A percentile compares a stretch with the other conserved stretches of the same genome.
These are phyloP conservation scores for Zaprionus taronus DNA, from an alignment of 1,140 invertebrate species.

Conservation along the genomic window DNA sequence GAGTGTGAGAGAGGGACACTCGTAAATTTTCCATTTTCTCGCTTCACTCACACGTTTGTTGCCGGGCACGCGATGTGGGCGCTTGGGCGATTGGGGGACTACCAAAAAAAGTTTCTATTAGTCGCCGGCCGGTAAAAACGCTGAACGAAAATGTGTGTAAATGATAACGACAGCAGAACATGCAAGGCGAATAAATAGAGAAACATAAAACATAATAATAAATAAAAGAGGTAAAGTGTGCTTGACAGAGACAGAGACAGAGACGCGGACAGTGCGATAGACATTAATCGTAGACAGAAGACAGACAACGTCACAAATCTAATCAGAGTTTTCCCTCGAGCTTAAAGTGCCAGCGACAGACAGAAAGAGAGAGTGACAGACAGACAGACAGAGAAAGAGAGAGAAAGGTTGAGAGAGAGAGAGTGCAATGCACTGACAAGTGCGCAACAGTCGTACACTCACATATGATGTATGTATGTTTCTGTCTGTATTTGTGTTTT, in stretches of 20 bases:
- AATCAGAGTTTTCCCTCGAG: slow-evolving; percentile 6
- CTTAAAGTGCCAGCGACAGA: not conserved
- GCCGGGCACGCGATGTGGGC: slow-evolving; percentile 17
- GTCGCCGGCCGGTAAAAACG: slow-evolving; percentile 64
- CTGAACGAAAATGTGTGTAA: slow-evolving; percentile 24
- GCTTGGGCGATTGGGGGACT: not conserved
- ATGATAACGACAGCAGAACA: slow-evolving; percentile 71
- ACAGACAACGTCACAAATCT: slow-evolving; percentile 7
- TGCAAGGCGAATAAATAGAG: slow-evolving; percentile 64
- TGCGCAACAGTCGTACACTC: slow-evolving; percentile 19
- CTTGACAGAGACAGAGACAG: slow-evolving; percentile 1
- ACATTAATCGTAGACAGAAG: slow-evolving; percentile 1
- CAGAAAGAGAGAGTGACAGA: not conserved
- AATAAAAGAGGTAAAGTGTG: slow-evolving; percentile 1
- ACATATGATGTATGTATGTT: not conserved
- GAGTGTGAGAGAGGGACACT: not conserved
- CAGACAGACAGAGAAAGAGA: not conserved
- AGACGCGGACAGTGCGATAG: not conserved
- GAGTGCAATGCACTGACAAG: slow-evolving; percentile 33
- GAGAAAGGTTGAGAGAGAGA: not conserved
- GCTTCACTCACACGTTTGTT: slow-evolving; percentile 16
- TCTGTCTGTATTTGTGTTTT: slow-evolving; percentile 8
- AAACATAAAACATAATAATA: slow-evolving; percentile 36
- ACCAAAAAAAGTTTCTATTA: slow-evolving; percentile 46
- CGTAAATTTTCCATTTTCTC: slow-evolving; percentile 19